phyloP scores from a whole-genome alignment of 1,140 invertebrate species.

The Apis mellifera region Amel_HAv3.1 CM009942.2:7677001-7677500 shows the following conservation, averaged over 20 bases:
- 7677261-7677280: conserved; percentile 28
- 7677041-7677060: conserved; percentile 6
- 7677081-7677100: not conserved
- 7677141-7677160: conserved; percentile 36
- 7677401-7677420: conserved; percentile 45
- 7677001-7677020: not conserved
- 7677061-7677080: not conserved
- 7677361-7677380: conserved; percentile 7
- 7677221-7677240: conserved; percentile 25
- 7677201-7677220: conserved; percentile 46
- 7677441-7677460: conserved; percentile 27
- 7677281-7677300: conserved; percentile 33
- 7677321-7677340: conserved; percentile 22
- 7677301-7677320: conserved; percentile 16
- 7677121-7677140: conserved; percentile 30
- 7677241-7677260: conserved; percentile 33
- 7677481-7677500: conserved; percentile 32
- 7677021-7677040: not conserved
- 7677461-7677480: conserved; percentile 15
- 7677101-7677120: conserved; percentile 4
- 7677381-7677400: conserved; percentile 41
- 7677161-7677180: conserved; percentile 27
- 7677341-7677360: conserved; percentile 32
- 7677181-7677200: conserved; percentile 33
- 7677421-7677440: conserved; percentile 35